phyloP scores from a whole-genome alignment of 2,113 vertebrate species.

The Cryptomyrus ogoouensis region DNA sequence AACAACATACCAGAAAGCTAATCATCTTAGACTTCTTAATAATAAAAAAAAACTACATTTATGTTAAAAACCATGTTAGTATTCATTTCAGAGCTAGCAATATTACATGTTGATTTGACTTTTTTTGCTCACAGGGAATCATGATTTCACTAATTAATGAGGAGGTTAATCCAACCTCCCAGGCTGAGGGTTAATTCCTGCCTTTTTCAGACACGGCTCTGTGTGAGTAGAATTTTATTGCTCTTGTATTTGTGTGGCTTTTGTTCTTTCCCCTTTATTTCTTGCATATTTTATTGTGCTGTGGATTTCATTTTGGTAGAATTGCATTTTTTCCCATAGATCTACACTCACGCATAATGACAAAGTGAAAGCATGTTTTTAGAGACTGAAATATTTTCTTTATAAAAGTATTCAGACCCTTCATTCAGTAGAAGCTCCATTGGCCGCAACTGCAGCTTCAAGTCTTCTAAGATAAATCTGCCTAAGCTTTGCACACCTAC shows the following conservation, averaged over 20 bases:
- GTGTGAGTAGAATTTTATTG: background rate
- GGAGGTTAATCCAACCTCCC: background rate
- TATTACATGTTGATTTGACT: background rate
- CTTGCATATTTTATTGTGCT: background rate
- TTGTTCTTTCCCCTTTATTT: background rate
- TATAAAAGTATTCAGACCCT: background rate
- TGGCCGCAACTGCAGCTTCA: background rate
- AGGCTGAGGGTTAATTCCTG: background rate
- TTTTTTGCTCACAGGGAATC: background rate
- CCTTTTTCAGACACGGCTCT: background rate
- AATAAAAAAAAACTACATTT: background rate
- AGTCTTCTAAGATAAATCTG: background rate
- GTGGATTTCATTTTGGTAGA: background rate
- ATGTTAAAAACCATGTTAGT: background rate
- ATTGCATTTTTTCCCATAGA: background rate
- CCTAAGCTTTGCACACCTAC: background rate
- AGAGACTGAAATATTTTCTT: background rate
- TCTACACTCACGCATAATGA: background rate
- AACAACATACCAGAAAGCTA: background rate
- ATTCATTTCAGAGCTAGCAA: background rate
- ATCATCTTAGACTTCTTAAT: background rate
- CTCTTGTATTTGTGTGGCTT: background rate
- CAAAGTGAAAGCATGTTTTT: background rate
- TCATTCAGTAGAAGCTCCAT: background rate
- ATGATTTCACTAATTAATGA: background rate